Evolutionary conservation across 1,140 invertebrate species (phyloP).

Genomic region (Popillia japonica): DNA sequence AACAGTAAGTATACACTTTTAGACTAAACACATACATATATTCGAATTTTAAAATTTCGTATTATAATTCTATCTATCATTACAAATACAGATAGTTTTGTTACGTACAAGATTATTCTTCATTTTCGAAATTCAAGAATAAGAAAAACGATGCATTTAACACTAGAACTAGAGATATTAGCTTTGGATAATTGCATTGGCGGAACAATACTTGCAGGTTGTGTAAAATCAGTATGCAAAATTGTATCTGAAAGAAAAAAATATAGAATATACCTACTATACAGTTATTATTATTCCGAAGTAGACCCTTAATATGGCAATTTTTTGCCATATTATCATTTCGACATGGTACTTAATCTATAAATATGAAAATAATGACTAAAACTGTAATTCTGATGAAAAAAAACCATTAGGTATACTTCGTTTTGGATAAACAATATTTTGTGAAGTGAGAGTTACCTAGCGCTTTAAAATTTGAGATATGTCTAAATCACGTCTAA

Average conservation of each 20-base stretch:
- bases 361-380: too few relatives aligned
- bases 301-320: background rate
- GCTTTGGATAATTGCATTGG: constrained; percentile 25
- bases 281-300: background rate
- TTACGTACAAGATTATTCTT: constrained; percentile 11
- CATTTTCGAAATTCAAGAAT: constrained; percentile 17
- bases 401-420: too few relatives aligned
- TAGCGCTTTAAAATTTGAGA: too few relatives aligned
- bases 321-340: too few relatives aligned
- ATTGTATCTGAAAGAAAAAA: constrained; percentile 36
- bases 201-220: constrained; percentile 34
- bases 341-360: too few relatives aligned
- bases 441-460: too few relatives aligned
- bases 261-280: background rate
- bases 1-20: too few relatives aligned
- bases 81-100: background rate
- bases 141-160: background rate
- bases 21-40: too few relatives aligned
- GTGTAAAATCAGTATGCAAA: constrained; percentile 32
- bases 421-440: too few relatives aligned
- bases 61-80: background rate
- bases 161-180: background rate
- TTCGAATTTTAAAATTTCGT: too few relatives aligned
- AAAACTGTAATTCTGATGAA: too few relatives aligned
- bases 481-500: too few relatives aligned